Percentiles rank a stretch among this genome's conserved stretches.
Conservation (phyloP, 1,140 invertebrate genomes). For the Diorhabda elongata region DNA sequence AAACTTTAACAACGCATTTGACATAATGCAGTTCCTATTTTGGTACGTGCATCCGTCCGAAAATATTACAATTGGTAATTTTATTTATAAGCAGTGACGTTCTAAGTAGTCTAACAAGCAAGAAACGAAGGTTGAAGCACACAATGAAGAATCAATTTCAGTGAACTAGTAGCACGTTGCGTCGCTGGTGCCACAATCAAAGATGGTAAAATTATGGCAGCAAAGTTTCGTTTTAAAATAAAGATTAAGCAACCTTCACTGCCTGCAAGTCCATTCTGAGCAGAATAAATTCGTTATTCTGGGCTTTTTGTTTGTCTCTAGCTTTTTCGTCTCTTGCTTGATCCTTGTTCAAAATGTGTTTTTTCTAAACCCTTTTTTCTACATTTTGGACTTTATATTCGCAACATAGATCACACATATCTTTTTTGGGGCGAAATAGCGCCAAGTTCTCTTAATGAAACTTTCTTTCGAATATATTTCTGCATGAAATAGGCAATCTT, state of each 20-base stretch:
- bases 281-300: neutral
- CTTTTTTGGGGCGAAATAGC: no score
- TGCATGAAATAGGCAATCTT: no score
- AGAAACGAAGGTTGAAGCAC: constrained; percentile 7
- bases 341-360: no score
- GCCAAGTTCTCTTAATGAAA: no score
- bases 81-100: neutral
- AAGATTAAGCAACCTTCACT: constrained; percentile 2
- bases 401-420: no score
- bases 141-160: constrained; percentile 14
- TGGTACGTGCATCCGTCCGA: constrained; percentile 11
- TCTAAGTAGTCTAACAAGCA: constrained; percentile 9
- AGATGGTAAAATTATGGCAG: constrained; percentile 9
- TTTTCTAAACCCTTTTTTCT: no score
- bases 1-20: constrained; percentile 13
- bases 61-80: constrained; percentile 6
- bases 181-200: constrained; percentile 4
- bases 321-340: no score
- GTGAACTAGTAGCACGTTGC: constrained; percentile 8
- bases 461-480: no score
- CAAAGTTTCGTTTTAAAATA: no score
- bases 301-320: no score
- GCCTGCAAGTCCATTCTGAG: constrained; percentile 13
- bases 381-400: no score
- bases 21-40: constrained; percentile 9